phyloP scores from a whole-genome alignment of 2,888 invertebrate species.

The Apotomis capreana region DNA sequence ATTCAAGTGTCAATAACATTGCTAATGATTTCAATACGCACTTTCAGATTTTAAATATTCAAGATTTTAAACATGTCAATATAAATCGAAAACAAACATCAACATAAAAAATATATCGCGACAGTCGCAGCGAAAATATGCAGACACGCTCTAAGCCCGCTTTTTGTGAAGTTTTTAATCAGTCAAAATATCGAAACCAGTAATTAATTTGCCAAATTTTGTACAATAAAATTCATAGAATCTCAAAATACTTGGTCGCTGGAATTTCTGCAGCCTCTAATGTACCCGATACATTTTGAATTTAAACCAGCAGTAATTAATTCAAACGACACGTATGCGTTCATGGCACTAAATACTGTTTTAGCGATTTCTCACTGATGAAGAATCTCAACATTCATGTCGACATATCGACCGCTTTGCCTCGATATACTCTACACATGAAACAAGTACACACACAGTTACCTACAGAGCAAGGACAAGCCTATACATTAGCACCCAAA shows the following conservation, averaged over 20 bases:
- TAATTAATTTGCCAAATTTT: background rate
- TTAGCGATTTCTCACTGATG: background rate
- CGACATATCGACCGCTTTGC: conserved; percentile 11
- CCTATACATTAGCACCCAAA: conserved; percentile 28
- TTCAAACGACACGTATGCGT: conserved; percentile 11
- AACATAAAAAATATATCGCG: background rate
- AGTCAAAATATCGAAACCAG: background rate
- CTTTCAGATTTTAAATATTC: conserved; percentile 4
- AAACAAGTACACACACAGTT: conserved; percentile 18
- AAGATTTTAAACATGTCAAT: conserved; percentile 21
- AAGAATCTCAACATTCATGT: conserved; percentile 15
- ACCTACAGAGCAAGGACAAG: conserved; percentile 1
- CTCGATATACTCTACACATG: background rate
- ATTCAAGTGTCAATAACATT: background rate
- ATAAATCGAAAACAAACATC: background rate
- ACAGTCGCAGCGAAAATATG: background rate
- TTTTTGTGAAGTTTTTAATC: conserved; percentile 19
- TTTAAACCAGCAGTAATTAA: background rate
- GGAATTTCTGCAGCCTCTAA: background rate
- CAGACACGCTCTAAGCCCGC: conserved; percentile 20
- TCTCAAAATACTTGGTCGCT: background rate
- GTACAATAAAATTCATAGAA: no score
- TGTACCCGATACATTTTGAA: conserved; percentile 7
- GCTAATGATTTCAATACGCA: conserved; percentile 7
- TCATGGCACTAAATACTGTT: background rate